Evolutionary conservation across 2,888 invertebrate species (phyloP), one percentile per base, ranked within the genome.

Genomic region (Carpatolechia fugitivella): DNA sequence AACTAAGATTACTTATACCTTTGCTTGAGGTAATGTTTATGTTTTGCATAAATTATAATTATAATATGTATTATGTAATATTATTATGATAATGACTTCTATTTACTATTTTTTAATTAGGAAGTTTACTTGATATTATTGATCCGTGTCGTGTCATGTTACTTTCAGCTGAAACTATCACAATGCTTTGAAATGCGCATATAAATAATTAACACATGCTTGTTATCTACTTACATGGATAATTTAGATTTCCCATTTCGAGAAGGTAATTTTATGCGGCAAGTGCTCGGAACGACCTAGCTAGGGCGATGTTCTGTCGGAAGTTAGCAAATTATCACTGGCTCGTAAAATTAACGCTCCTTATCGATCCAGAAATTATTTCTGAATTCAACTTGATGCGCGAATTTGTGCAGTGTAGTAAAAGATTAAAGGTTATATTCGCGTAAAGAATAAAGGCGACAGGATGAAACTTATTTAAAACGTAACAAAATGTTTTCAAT

Each of bases 291-390:
- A 87, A 86, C 85, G 79, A 79, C 80, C 81, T 84, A 74, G 83
- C 82, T 89, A 88, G 86, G 85, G 87, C 81, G 82, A 82, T 81
- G 78, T 74, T 80, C 84, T 80, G 88, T 88, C 90, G 89, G 90
- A 90, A 90, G 90, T 90, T 88, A 84, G 86, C 89, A 89, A 90
- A 90, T 90, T 90, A 90, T 90, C 90, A 86, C 86, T 86, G 83
- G 80, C 78, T 90, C 89, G 89, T 90, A 89, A 90, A 90, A 89
- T 89, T 89, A 90, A 89, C 90, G 85, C 86, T 84, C 82, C 87
- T 88, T 90, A 90, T 90, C 90, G 87, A 84, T 81, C 80, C 76
- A 82, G 78, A 85, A 84, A 87, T 88, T 82, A 88, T 88, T 85
- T 85, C 75, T 69, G 67, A 76, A 70, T 68, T 59, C 52, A 62